Evolutionary conservation across 2,113 vertebrate genomes (phyloP), one percentile per base, ranked within the genome.

Genomic region (Rhadina sibilatrix): DNA sequence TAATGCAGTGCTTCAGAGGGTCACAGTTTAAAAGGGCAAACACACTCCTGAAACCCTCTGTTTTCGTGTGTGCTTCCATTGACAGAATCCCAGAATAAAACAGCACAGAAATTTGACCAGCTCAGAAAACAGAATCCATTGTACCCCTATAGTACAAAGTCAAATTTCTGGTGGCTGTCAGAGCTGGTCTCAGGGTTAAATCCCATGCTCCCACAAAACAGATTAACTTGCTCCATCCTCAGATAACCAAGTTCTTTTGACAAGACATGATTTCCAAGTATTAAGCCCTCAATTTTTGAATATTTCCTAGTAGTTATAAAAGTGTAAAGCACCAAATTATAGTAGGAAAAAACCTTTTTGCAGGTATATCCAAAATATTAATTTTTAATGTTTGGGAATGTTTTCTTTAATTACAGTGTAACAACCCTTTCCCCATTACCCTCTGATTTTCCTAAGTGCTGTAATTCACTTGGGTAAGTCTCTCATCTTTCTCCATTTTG

Each of bases 371-470:
- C 28, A 72, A 74, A 31, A 80, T 16, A 35, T 25, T 54, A 22
- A 49, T 84, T 81, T 91, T 46, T 64, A 72, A 13, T 87, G 69
- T 65, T 87, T 75, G 37, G n/a, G 17, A 84, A 83, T n/a, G n/a
- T 61, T 94, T 77, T 64, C 49, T 83, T 83, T 89, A 93, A 95
- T 69, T 77, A 64, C 23, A 83, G 35, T 20, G 10, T 40, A 83
- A 65, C 33, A 89, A 47, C 9, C 35, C 53, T n/a, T 80, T 86
- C 47, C 40, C 21, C 15, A 65, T 33, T 83, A 84, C 74, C 9
- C 46, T 49, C 20, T 20, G 31, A 68, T 89, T 90, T 63, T 66
- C 44, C 56, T 5, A 19, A 76, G 68, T 44, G 35, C 31, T 81
- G 16, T 38, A 65, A 83, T 89, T 77, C 74, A 52, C 59, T 83